Evolutionary conservation across 2,113 vertebrate species (phyloP).

Genomic region (Urocitellus parryii): DNA sequence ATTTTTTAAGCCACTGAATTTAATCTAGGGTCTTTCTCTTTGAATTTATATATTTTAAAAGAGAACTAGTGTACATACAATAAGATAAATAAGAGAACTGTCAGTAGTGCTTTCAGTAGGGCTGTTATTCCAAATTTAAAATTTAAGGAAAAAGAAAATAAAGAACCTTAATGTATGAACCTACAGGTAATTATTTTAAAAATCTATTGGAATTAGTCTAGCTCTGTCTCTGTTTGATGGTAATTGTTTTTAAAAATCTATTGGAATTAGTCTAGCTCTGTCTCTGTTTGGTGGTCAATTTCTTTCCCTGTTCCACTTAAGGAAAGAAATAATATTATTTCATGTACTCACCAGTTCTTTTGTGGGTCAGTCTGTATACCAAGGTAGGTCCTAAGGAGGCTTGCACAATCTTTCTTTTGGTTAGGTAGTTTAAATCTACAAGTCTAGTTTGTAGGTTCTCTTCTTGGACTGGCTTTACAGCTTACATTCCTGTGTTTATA

Average conservation of each 20-base stretch:
- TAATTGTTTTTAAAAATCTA: constrained; percentile 7
- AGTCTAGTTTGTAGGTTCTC: constrained; percentile 77
- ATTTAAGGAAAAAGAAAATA: constrained; percentile 65
- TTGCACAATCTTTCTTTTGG: constrained; percentile 54
- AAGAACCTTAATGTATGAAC: neutral
- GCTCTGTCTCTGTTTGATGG: constrained; percentile 33
- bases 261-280: constrained; percentile 56
- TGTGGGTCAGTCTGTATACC: constrained; percentile 65
- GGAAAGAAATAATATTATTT: constrained; percentile 61
- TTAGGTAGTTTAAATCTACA: constrained; percentile 79
- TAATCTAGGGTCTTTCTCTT: neutral
- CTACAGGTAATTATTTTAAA: constrained; percentile 45
- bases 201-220: constrained; percentile 29
- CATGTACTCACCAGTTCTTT: constrained; percentile 86
- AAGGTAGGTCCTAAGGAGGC: constrained; percentile 65
- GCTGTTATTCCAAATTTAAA: constrained; percentile 10
- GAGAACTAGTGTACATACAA: constrained; percentile 49
- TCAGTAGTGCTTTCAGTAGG: constrained; percentile 53
- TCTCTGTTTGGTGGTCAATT: neutral
- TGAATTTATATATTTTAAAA: constrained; percentile 11
- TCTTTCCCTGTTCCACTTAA: constrained; percentile 54
- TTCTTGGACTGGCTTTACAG: constrained; percentile 86
- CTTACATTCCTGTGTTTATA: constrained; percentile 89
- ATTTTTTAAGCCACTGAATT: constrained; percentile 9
- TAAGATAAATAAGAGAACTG: constrained; percentile 23